Percentiles rank a stretch among this genome's conserved stretches.
Conservation (phyloP, 2,888 invertebrate species). For the Drosophila barbarae region DNA sequence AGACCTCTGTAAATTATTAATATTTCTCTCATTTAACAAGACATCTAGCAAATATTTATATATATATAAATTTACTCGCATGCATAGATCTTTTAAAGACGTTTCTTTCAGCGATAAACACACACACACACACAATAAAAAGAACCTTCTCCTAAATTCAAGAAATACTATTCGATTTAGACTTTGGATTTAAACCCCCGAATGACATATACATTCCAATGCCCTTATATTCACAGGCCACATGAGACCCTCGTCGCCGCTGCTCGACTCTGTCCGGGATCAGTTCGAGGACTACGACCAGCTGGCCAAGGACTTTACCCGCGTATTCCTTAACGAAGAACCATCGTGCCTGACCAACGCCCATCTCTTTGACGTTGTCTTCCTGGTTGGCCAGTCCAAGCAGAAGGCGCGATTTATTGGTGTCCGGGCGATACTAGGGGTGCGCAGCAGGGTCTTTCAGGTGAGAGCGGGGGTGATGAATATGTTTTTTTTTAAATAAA, state of each 20-base stretch:
- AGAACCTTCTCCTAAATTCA: neutral
- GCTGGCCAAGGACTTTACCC: slow-evolving; percentile 94
- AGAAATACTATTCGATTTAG: neutral
- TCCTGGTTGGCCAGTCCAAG: slow-evolving; percentile 94
- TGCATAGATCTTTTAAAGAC: slow-evolving; percentile 1
- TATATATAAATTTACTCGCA: neutral
- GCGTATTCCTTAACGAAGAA: slow-evolving; percentile 91
- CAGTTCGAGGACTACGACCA: slow-evolving; percentile 97
- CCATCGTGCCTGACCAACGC: slow-evolving; percentile 88
- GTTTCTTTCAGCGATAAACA: slow-evolving; percentile 9
- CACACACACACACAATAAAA: neutral
- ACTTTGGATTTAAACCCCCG: no score
- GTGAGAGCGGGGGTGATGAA: slow-evolving; percentile 41
- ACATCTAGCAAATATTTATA: neutral
- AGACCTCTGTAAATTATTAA: neutral
- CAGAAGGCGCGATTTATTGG: slow-evolving; percentile 95
- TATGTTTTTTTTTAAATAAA: no score
- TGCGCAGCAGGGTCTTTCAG: slow-evolving; percentile 88
- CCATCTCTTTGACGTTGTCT: slow-evolving; percentile 93
- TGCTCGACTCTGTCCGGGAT: slow-evolving; percentile 94
- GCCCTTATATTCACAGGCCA: slow-evolving; percentile 82
- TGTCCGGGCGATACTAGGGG: slow-evolving; percentile 93
- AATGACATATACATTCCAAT: neutral
- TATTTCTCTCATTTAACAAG: neutral
- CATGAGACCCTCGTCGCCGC: slow-evolving; percentile 95